Base-by-base conservation (phyloP, 1,140 invertebrate species). In the Micrasema minimum region DNA sequence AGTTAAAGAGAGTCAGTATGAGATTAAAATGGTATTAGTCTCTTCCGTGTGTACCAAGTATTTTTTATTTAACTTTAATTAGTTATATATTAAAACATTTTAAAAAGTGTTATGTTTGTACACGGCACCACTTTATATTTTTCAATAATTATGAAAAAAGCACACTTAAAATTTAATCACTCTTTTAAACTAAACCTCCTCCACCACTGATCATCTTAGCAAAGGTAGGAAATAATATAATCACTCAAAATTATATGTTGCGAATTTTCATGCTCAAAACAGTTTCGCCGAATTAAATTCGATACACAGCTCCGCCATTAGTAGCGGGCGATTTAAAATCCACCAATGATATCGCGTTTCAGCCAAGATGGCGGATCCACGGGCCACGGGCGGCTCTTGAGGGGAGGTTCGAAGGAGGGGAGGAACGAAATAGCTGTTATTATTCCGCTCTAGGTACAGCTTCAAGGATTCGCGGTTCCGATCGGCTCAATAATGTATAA, bases 391-490 rank as follows among this genome's bases (percentile, higher is more conserved):
- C 26, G 26, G 3, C 3, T 2, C 26, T 4, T 7, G 3, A 12
- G 41, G 3, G 41, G 2, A 2, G 26, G 3, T 31, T 7, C 26
- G 7, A 31, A 7, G 7, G 26, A 7, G 7, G 7, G 26, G 26
- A 31, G 26, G 7, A 31, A 31, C 26, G 26, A 31, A 31, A 31
- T 45, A 45, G 11, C 11, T n/a, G 11, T 16, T 45, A 16, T 45
- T n/a, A 16, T 45, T n/a, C 11, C 11, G 26, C 26, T 31, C n/a
- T 57, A 57, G 37, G 59, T 45, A 64, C n/a, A 31, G 59, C 59
- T 48, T 64, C 59, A 31, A 18, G 59, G 59, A 64, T 64, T 64
- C 59, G 59, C 59, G 59, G 59, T 64, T 64, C 11, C 37, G 48
- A 11, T 45, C 11, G 7, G 41, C 14, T 22, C 38, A 59, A 14